Evolutionary conservation across 2,113 vertebrate genomes (phyloP).

Genomic region (Ciconia boyciana): DNA sequence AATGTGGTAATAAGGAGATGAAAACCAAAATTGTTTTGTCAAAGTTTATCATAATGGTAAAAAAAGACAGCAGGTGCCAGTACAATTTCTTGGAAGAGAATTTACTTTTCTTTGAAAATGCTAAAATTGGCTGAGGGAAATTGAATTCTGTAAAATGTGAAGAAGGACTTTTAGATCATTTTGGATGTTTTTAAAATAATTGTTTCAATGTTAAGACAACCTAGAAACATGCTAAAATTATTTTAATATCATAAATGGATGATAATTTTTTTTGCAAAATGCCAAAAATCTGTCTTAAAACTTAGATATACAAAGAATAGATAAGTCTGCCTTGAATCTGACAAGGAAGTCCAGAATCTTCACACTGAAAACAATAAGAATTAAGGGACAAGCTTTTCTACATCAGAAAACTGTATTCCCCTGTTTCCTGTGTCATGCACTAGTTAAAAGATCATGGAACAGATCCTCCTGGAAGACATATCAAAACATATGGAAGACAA

Average conservation of each 20-base stretch:
- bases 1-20: background rate
- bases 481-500: background rate
- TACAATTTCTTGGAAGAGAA: background rate
- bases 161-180: background rate
- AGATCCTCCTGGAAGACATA: background rate
- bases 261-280: background rate
- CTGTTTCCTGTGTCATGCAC: background rate
- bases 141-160: background rate
- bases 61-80: background rate
- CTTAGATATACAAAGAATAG: background rate
- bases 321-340: background rate
- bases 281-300: background rate
- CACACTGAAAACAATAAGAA: background rate
- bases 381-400: background rate
- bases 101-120: slow-evolving; percentile 7
- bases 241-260: background rate
- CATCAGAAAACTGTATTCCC: background rate
- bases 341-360: background rate
- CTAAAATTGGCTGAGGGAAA: background rate
- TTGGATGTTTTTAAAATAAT: background rate
- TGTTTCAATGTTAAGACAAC: background rate
- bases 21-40: background rate
- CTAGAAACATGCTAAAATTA: background rate
- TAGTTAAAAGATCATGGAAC: background rate
- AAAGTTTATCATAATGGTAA: background rate